phyloP scores from a whole-genome alignment of 2,797 vertebrate species.

The Myotis findleyi region DNA sequence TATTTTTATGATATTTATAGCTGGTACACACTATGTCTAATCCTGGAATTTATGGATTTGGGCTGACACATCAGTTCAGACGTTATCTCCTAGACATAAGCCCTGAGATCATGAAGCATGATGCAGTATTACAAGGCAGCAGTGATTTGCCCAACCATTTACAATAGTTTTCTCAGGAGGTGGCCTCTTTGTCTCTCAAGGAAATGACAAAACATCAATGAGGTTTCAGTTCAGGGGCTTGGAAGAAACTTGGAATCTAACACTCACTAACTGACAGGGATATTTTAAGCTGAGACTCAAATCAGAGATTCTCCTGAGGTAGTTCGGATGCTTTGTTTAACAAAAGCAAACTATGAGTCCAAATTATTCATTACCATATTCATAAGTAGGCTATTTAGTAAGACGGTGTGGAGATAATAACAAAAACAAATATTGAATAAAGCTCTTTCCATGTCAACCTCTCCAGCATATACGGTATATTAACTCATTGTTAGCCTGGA shows the following conservation, averaged over 20 bases:
- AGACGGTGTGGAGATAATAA: constrained; percentile 68
- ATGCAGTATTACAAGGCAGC: constrained; percentile 24
- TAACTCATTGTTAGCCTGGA: constrained; percentile 56
- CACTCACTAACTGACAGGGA: neutral
- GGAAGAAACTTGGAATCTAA: constrained; percentile 35
- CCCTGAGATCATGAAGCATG: neutral
- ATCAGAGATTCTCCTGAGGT: constrained; percentile 61
- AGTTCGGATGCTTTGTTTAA: constrained; percentile 71
- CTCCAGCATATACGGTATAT: constrained; percentile 17
- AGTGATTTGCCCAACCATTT: constrained; percentile 51
- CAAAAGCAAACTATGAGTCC: constrained; percentile 73
- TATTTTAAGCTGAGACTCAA: constrained; percentile 52
- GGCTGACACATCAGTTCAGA: neutral
- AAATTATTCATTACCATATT: constrained; percentile 80
- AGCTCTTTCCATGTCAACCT: constrained; percentile 55
- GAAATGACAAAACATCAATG: constrained; percentile 50
- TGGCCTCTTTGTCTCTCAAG: constrained; percentile 51
- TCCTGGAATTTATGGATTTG: constrained; percentile 38
- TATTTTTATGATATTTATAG: constrained; percentile 49
- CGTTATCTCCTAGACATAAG: constrained; percentile 15
- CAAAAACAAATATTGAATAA: constrained; percentile 80
- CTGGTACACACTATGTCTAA: neutral
- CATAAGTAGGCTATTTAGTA: constrained; percentile 78
- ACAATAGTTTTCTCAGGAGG: constrained; percentile 63
- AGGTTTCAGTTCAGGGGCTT: constrained; percentile 58